Base-by-base conservation (phyloP, 2,888 invertebrate genomes). In the Hydrotaea diabolus region DNA sequence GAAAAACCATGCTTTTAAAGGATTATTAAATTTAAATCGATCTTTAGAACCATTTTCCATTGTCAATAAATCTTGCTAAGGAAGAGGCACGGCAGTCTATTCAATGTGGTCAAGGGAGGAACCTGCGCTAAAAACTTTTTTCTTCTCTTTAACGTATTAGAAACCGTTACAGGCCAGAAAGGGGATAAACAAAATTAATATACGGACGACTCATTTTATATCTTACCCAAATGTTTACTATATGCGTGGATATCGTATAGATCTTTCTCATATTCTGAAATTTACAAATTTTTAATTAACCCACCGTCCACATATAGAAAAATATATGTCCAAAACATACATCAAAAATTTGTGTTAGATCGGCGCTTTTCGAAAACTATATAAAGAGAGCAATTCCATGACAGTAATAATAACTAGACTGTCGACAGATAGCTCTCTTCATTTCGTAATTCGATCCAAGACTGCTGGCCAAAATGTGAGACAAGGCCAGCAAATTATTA, bases 381-480 rank as follows among this genome's bases (percentile, higher is more conserved):
- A 97, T 98, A 98, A 98, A 98, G 98, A 98, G 98, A 98, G 98
- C 98, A 98, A 98, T 97, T 98, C 98, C 98, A 98, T 98, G 98
- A 98, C 98, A 98, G 98, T 98, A 96, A 96, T 95, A 95, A 94
- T 86, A 94, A 94, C 96, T 96, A 96, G 97, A 98, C 98, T 98
- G 98, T 98, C 98, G 97, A 98, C 97, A 98, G 98, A 98, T 98
- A 97, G 98, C 98, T 98, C 98, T 98, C 98, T 98, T 98, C 95
- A 97, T 96, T 95, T 95, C 95, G 95, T 89, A 88, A 91, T 91
- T 91, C 91, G 92, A 80, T 62, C 4, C 7, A 62, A 66, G 21
- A n/a, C 62, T 21, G 31, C 62, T 36, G 64, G 13, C 7, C 26
- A 31, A 31, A 2, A 31, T 4, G 3, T 4, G 49, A 53, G 31